These are phyloP conservation scores for Pogonocherus hispidulus DNA, from an alignment of 2,888 invertebrate genomes.

Conservation along the genomic window DNA sequence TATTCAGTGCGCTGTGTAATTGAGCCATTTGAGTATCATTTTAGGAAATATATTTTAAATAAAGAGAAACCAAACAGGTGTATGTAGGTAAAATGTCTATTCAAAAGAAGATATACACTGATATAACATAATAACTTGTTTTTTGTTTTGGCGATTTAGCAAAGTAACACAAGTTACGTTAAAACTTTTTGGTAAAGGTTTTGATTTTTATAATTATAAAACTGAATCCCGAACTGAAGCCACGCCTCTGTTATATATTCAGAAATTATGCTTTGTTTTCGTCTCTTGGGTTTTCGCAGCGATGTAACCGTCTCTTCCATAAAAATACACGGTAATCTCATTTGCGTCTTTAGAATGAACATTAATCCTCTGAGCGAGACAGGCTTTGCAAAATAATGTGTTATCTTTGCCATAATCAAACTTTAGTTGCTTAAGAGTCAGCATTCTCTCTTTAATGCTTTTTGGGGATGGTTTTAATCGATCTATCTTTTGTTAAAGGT, in stretches of 20 bases:
- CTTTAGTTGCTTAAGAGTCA: neutral
- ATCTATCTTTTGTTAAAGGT: too few relatives aligned
- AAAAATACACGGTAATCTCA: constrained; percentile 22
- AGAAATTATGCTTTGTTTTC: neutral
- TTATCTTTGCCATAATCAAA: constrained; percentile 8
- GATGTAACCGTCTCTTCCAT: neutral
- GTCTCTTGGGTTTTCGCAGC: neutral
- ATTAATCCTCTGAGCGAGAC: constrained; percentile 9
- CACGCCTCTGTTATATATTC: neutral
- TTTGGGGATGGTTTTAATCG: neutral
- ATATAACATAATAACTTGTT: too few relatives aligned
- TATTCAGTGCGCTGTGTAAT: neutral
- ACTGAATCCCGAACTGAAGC: neutral
- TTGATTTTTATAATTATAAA: too few relatives aligned
- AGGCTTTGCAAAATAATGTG: neutral
- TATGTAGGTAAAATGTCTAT: too few relatives aligned
- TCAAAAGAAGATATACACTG: too few relatives aligned
- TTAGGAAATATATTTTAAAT: too few relatives aligned
- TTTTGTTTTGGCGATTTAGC: too few relatives aligned
- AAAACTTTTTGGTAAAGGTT: too few relatives aligned
- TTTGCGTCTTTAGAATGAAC: constrained; percentile 17
- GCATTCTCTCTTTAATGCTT: neutral
- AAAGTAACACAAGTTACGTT: too few relatives aligned
- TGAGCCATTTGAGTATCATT: neutral
- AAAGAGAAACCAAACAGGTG: too few relatives aligned